Conservation (phyloP, 2,797 vertebrate genomes). For the Pogoniulus pusillus region DNA sequence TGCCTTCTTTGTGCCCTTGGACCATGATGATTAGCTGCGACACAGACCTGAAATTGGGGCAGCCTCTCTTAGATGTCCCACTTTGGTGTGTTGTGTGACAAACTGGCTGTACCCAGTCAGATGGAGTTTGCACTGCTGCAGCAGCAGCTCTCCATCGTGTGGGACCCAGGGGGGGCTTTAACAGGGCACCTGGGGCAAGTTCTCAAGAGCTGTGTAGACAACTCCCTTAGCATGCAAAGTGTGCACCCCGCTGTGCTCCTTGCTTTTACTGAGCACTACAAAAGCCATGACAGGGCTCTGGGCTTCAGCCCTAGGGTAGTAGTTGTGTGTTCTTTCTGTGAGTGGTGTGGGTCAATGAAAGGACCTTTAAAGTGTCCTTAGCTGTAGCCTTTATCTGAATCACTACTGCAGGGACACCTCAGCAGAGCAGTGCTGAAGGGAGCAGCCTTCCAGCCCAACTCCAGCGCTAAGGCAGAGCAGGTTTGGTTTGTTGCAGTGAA, state of each 20-base stretch:
- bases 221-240: not conserved
- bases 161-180: not conserved
- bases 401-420: no score
- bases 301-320: no score
- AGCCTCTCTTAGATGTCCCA: not conserved
- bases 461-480: no score
- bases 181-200: not conserved
- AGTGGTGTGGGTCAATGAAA: no score
- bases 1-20: conserved; percentile 7
- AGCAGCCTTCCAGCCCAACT: no score
- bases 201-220: not conserved
- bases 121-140: not conserved
- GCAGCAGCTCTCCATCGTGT: not conserved
- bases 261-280: not conserved
- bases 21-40: not conserved
- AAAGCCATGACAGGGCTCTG: not conserved
- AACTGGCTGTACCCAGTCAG: not conserved
- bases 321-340: no score
- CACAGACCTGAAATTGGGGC: not conserved
- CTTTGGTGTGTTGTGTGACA: not conserved
- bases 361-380: no score
- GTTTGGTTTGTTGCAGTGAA: no score
- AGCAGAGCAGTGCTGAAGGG: no score
- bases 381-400: no score
- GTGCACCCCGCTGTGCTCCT: not conserved